These are phyloP conservation scores for Drosophila vallismaia DNA, from an alignment of 2,888 invertebrate species.

Conservation along the genomic window DNA sequence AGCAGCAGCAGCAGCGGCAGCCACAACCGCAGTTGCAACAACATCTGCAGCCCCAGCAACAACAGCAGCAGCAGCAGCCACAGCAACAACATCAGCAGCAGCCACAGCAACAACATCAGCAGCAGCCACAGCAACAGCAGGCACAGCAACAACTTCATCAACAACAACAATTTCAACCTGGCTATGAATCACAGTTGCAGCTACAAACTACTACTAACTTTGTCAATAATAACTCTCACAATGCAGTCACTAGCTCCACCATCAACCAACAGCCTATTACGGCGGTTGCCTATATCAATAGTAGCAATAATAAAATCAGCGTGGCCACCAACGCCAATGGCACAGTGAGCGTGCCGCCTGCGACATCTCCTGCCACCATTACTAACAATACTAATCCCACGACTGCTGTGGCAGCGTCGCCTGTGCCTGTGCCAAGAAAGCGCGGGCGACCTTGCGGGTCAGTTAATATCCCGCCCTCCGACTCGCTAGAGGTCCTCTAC, in stretches of 20 bases:
- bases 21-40: constrained; percentile 49
- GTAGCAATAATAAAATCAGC: constrained; percentile 65
- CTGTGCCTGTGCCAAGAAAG: constrained; percentile 62
- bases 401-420: constrained; percentile 1
- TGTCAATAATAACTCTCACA: constrained; percentile 39
- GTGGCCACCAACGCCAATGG: constrained; percentile 64
- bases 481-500: constrained; percentile 67
- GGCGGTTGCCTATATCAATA: constrained; percentile 73
- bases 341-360: constrained; percentile 45
- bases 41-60: constrained; percentile 30
- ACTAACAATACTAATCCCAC: constrained; percentile 5
- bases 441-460: constrained; percentile 70
- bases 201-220: constrained; percentile 11
- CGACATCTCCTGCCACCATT: constrained; percentile 12
- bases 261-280: constrained; percentile 69
- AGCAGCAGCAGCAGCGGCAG: constrained; percentile 62
- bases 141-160: no score
- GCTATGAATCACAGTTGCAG: constrained; percentile 41
- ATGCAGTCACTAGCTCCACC: constrained; percentile 42
- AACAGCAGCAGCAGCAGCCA: no score
- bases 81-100: no score
- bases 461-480: constrained; percentile 53
- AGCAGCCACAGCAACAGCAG: no score
- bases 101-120: no score
- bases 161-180: constrained; percentile 58